These are phyloP conservation scores for Stictocephala bisonia DNA, from an alignment of 2,888 invertebrate species.

Conservation along the genomic window DNA sequence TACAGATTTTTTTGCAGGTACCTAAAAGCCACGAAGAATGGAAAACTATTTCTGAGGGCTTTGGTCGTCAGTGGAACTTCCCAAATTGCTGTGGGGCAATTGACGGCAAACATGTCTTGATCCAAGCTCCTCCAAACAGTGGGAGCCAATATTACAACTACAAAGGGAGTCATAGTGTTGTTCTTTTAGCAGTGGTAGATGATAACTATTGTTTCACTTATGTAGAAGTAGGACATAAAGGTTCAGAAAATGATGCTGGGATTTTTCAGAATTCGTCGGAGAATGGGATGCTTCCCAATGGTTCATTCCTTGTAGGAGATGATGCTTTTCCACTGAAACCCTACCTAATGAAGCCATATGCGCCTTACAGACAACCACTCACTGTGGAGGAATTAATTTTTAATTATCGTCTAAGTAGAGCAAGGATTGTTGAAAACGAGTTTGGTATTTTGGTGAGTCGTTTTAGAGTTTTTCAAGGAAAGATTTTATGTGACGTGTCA, in stretches of 20 bases:
- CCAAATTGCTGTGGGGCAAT: conserved; percentile 56
- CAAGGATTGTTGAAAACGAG: conserved; percentile 53
- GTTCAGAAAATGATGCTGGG: conserved; percentile 53
- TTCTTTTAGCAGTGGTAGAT: conserved; percentile 58
- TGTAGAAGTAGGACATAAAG: conserved; percentile 53
- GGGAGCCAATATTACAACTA: conserved; percentile 58
- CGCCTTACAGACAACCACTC: conserved; percentile 6
- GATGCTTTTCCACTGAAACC: conserved; percentile 55
- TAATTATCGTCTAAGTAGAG: conserved; percentile 54
- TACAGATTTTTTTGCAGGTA: conserved; percentile 31
- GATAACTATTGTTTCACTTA: conserved; percentile 54
- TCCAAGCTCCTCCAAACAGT: conserved; percentile 54
- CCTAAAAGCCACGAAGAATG: conserved; percentile 44
- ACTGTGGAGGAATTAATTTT: conserved; percentile 46
- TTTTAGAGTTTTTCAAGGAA: conserved; percentile 53
- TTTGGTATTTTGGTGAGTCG: conserved; percentile 52
- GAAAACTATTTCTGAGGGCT: conserved; percentile 21
- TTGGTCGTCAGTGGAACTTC: conserved; percentile 56
- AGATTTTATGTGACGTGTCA: neutral
- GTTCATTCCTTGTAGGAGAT: conserved; percentile 50
- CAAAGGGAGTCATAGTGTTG: conserved; percentile 57
- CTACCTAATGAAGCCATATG: conserved; percentile 53
- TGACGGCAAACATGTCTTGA: conserved; percentile 59
- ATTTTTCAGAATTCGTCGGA: conserved; percentile 53
- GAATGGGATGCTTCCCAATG: conserved; percentile 46